A percentile compares a stretch with the other conserved stretches of the same genome.
phyloP scores from a whole-genome alignment of 2,888 invertebrate species.

The Rhingia campestris region DNA sequence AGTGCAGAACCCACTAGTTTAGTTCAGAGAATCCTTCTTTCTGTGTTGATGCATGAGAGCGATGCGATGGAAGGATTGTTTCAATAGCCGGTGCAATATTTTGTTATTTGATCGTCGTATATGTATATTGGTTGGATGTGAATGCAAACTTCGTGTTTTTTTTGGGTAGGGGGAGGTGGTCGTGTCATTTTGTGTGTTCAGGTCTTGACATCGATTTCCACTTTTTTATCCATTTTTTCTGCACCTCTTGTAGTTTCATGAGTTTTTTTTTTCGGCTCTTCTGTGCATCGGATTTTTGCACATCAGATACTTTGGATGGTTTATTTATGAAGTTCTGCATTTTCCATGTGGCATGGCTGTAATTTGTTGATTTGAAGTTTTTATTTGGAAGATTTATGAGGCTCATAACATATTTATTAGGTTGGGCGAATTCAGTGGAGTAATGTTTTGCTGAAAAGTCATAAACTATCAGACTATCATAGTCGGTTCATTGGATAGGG shows the following conservation, averaged over 20 bases:
- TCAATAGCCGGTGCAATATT: neutral
- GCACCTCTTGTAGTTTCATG: neutral
- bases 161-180: neutral
- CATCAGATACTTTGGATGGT: slow-evolving; percentile 61
- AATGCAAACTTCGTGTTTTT: slow-evolving; percentile 28
- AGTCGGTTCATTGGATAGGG: neutral
- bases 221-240: neutral
- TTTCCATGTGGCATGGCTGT: neutral
- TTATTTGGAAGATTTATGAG: slow-evolving; percentile 35
- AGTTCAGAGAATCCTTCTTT: neutral
- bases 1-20: slow-evolving; percentile 4
- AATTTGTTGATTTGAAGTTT: neutral
- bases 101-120: slow-evolving; percentile 6
- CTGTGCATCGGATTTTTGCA: slow-evolving; percentile 40
- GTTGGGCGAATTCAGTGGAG: slow-evolving; percentile 15
- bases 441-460: slow-evolving; percentile 18
- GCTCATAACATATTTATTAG: slow-evolving; percentile 59
- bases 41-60: neutral
- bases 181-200: neutral
- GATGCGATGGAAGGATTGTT: neutral
- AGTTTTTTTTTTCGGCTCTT: slow-evolving; percentile 3
- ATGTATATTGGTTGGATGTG: slow-evolving; percentile 10
- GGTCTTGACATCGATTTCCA: slow-evolving; percentile 7
- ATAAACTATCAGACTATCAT: slow-evolving; percentile 25
- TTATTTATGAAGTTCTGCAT: slow-evolving; percentile 50